Conservation (phyloP, 2,888 invertebrate species). For the Morpho achilles region DNA sequence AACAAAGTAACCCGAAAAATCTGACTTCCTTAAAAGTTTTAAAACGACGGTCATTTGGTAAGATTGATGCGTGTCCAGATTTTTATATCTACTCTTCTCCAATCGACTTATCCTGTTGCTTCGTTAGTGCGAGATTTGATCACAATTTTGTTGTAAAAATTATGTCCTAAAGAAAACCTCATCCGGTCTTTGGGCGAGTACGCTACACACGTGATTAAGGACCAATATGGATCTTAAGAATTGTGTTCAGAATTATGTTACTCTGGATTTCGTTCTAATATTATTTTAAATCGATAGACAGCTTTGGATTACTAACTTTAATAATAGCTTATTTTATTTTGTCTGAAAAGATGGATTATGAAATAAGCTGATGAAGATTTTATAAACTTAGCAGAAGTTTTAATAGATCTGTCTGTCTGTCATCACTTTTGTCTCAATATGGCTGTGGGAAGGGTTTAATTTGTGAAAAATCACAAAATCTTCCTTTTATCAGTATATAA, state of each 20-base stretch:
- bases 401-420: no score
- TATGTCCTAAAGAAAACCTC: slow-evolving; percentile 72
- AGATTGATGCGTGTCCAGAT: slow-evolving; percentile 46
- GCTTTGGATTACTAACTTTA: no score
- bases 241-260: slow-evolving; percentile 2
- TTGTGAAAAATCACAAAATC: no score
- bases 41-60: slow-evolving; percentile 25
- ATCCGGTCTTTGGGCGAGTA: slow-evolving; percentile 62
- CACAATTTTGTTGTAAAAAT: slow-evolving; percentile 77
- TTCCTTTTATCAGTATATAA: no score
- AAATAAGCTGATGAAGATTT: no score
- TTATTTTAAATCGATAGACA: no score
- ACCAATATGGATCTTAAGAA: slow-evolving; percentile 24
- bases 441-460: no score
- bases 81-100: slow-evolving; percentile 58
- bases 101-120: slow-evolving; percentile 59
- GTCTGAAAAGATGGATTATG: no score
- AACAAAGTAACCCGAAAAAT: no score
- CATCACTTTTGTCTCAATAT: no score
- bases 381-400: no score
- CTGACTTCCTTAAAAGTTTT: slow-evolving; percentile 3
- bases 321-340: no score
- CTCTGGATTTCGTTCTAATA: background rate
- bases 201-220: slow-evolving; percentile 43
- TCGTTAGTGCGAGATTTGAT: slow-evolving; percentile 71